Percentiles rank a stretch among this genome's conserved stretches.
Conservation (phyloP, 2,113 vertebrate species). For the Thomomys bottae region DNA sequence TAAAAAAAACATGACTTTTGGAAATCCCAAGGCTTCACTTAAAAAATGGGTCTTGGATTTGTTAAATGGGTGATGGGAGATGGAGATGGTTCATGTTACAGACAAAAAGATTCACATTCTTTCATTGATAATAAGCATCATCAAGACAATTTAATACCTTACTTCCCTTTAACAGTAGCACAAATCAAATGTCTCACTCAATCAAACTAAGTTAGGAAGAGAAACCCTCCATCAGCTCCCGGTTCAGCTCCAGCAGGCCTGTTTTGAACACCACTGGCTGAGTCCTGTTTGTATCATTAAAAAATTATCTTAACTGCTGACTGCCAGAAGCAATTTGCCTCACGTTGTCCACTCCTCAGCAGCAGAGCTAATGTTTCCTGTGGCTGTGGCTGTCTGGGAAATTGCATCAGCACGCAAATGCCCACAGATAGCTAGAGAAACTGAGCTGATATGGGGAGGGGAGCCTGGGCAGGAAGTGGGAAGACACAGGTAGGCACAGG, state of each 20-base stretch:
- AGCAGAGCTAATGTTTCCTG: constrained; percentile 57
- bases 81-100: not conserved
- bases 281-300: constrained; percentile 51
- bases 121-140: constrained; percentile 12
- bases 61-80: not conserved
- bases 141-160: constrained; percentile 23
- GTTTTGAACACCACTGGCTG: not conserved
- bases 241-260: constrained; percentile 4
- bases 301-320: constrained; percentile 62
- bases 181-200: constrained; percentile 68
- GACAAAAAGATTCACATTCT: not conserved
- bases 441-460: not conserved
- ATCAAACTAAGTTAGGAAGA: constrained; percentile 44
- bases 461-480: not conserved
- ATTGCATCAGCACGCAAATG: constrained; percentile 22
- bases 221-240: not conserved
- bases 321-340: constrained; percentile 71
- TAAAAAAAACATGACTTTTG: constrained; percentile 7
- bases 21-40: not conserved
- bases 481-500: not conserved
- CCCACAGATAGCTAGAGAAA: not conserved
- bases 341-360: constrained; percentile 10
- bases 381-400: constrained; percentile 37
- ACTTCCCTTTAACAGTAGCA: constrained; percentile 43
- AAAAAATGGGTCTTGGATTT: not conserved